Conservation (phyloP, 35 echinoderm and acorn worm species). For the Apostichopus japonicus region DNA sequence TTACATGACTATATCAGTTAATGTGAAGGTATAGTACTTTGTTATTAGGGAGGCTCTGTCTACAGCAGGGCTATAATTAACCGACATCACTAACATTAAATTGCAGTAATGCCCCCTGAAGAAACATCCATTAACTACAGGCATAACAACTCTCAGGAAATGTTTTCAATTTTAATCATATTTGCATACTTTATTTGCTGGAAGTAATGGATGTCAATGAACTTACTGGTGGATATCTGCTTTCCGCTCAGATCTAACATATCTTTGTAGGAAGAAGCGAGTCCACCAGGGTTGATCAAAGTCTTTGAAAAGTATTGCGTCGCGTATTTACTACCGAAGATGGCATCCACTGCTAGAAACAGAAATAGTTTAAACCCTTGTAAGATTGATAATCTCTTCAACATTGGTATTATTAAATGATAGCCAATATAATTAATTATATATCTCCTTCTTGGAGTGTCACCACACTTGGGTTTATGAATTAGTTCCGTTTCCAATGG, state of each 20-base stretch:
- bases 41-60: too few species aligned
- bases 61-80: too few species aligned
- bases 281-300: slow-evolving; percentile 68
- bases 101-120: too few species aligned
- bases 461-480: slow-evolving; percentile 4
- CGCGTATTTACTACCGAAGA: slow-evolving; percentile 64
- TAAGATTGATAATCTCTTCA: slow-evolving; percentile 59
- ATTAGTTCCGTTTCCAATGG: neutral
- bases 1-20: too few species aligned
- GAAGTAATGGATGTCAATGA: too few species aligned
- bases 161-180: too few species aligned
- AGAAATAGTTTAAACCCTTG: slow-evolving; percentile 63
- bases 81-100: too few species aligned
- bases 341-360: slow-evolving; percentile 55
- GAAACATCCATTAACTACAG: too few species aligned
- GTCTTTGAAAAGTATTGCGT: slow-evolving; percentile 64
- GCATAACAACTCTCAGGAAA: too few species aligned
- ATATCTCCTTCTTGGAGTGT: slow-evolving; percentile 54
- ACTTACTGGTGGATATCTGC: slow-evolving; percentile 55
- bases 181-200: too few species aligned
- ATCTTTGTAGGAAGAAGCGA: slow-evolving; percentile 72
- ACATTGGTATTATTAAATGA: slow-evolving; percentile 50
- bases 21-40: too few species aligned
- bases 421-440: slow-evolving; percentile 69
- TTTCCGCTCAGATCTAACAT: slow-evolving; percentile 78